These are phyloP conservation scores for Poeciliopsis presidionis DNA, from an alignment of 2,797 vertebrate species.

Conservation along the genomic window DNA sequence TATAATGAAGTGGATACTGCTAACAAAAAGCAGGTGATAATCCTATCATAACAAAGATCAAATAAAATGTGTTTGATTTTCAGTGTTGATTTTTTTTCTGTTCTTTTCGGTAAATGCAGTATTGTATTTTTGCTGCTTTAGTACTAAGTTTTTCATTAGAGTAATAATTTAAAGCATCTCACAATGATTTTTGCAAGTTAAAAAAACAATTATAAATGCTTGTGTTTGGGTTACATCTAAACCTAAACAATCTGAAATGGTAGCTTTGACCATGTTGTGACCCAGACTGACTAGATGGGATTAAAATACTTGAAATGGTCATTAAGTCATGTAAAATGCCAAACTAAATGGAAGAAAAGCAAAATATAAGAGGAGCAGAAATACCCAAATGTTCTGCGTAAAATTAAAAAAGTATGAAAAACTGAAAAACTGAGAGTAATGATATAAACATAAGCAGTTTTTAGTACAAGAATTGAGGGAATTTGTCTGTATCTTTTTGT, in stretches of 20 bases:
- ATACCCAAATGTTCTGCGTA: conserved; percentile 4
- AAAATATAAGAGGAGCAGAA: conserved; percentile 7
- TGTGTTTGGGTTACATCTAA: background rate
- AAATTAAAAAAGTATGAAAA: conserved; percentile 31
- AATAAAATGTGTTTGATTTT: background rate
- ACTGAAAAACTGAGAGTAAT: conserved; percentile 1
- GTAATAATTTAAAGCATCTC: background rate
- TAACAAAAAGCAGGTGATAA: background rate
- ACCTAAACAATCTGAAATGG: background rate
- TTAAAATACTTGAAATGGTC: background rate
- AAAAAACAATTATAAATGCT: background rate
- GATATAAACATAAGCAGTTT: background rate
- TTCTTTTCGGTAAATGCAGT: background rate
- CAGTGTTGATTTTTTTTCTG: background rate
- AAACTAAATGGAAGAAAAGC: background rate
- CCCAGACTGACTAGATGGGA: background rate
- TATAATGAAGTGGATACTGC: background rate
- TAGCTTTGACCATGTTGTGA: background rate
- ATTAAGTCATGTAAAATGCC: too few species aligned
- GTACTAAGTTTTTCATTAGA: background rate
- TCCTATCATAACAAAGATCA: background rate
- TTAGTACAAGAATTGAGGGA: background rate
- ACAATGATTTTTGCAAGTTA: background rate
- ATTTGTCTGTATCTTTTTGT: background rate
- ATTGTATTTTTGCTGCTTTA: background rate